Percentiles rank a stretch among this genome's conserved stretches.
These are phyloP conservation scores for Rhegmatorhina hoffmannsi DNA, from an alignment of 2,113 vertebrate species.

Conservation along the genomic window DNA sequence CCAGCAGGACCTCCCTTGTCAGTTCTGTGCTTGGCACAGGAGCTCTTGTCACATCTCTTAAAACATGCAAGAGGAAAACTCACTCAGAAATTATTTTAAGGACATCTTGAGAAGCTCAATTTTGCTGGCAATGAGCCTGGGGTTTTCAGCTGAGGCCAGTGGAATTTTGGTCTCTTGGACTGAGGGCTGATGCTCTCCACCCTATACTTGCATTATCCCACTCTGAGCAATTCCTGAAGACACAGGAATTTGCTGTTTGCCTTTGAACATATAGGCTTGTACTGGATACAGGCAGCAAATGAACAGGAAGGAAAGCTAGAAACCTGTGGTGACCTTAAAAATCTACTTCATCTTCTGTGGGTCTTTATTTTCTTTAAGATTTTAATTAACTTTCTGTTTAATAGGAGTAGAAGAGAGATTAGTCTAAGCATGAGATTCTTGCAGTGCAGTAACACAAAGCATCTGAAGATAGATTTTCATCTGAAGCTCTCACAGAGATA, in stretches of 20 bases:
- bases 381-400: not conserved
- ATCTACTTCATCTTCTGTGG: not conserved
- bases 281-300: not conserved
- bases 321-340: not conserved
- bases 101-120: not conserved
- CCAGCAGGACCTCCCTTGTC: not conserved
- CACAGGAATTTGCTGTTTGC: not conserved
- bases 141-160: not conserved
- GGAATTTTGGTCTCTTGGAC: not conserved
- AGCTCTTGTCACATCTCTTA: not conserved
- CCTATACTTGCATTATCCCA: not conserved
- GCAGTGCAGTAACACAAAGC: not conserved
- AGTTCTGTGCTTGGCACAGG: not conserved
- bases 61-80: fast-evolving
- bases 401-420: not conserved
- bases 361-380: not conserved
- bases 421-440: not conserved
- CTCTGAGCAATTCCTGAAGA: not conserved
- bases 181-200: not conserved
- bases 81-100: not conserved
- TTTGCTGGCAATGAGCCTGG: not conserved
- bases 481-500: not conserved
- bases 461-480: not conserved
- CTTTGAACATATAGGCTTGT: not conserved
- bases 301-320: not conserved